Evolutionary conservation across 2,113 vertebrate genomes (phyloP).

Genomic region (Stercorarius parasiticus): DNA sequence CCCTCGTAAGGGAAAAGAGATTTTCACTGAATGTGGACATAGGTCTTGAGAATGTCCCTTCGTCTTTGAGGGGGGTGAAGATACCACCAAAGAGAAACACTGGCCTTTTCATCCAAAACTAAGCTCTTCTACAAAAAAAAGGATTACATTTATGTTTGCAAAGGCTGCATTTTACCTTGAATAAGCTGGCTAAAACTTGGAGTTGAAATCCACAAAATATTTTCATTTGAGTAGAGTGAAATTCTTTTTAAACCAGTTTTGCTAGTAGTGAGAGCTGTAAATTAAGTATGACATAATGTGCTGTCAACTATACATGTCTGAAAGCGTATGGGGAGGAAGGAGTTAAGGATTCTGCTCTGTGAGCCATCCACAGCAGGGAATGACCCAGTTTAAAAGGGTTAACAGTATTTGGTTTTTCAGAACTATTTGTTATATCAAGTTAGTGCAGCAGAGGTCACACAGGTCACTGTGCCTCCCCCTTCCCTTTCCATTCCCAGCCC

Average conservation of each 20-base stretch:
- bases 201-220: neutral
- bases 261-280: neutral
- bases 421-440: constrained; percentile 80
- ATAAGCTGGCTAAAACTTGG: neutral
- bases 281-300: neutral
- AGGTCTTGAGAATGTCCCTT: neutral
- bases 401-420: constrained; percentile 74
- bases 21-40: neutral
- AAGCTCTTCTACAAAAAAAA: neutral
- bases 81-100: neutral
- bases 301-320: neutral
- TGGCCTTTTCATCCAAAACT: neutral
- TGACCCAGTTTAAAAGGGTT: constrained; percentile 78
- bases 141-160: neutral
- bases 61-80: neutral
- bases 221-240: neutral
- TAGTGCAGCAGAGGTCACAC: constrained; percentile 72
- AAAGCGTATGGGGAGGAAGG: constrained; percentile 3
- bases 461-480: constrained; percentile 50
- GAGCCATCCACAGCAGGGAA: constrained; percentile 45
- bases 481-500: constrained; percentile 31
- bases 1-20: neutral
- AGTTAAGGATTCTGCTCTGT: constrained; percentile 35
- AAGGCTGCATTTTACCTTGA: neutral
- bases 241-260: neutral